Conservation (phyloP, 2,797 vertebrate genomes). For the Neoniphon sammara region DNA sequence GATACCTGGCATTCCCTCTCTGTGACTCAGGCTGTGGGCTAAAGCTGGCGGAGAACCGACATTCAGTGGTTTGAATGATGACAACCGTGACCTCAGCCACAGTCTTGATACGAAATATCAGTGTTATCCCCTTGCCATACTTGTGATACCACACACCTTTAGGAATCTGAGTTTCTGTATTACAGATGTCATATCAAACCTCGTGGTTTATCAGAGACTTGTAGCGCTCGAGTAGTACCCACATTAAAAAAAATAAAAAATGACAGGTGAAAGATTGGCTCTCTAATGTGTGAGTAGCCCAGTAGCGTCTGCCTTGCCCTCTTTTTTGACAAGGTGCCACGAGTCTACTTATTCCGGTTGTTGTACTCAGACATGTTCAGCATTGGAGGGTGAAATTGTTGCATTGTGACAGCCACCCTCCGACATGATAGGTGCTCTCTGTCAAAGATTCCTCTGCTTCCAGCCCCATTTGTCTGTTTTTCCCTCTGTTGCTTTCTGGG, state of each 20-base stretch:
- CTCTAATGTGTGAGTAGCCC: not conserved
- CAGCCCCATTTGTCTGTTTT: not conserved
- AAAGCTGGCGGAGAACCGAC: not conserved
- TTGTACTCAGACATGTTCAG: too few relatives aligned
- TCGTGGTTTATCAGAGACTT: too few relatives aligned
- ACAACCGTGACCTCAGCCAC: not conserved
- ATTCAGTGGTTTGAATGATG: constrained; percentile 10
- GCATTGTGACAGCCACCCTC: not conserved
- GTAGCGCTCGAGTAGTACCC: too few relatives aligned
- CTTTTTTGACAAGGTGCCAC: not conserved
- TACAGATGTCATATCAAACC: too few relatives aligned
- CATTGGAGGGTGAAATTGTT: not conserved
- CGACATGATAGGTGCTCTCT: too few relatives aligned
- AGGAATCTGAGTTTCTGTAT: too few relatives aligned
- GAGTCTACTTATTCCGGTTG: not conserved
- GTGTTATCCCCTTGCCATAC: too few relatives aligned
- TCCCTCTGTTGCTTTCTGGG: not conserved
- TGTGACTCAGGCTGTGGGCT: constrained; percentile 34
- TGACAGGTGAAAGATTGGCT: too few relatives aligned
- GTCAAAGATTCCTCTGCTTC: too few relatives aligned
- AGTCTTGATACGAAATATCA: too few relatives aligned
- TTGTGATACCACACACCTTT: too few relatives aligned
- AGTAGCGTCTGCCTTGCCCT: not conserved
- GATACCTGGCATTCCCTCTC: constrained; percentile 19
- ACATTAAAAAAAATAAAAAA: too few relatives aligned